Conservation (phyloP, 2,888 invertebrate species). For the Branchellion lobata region DNA sequence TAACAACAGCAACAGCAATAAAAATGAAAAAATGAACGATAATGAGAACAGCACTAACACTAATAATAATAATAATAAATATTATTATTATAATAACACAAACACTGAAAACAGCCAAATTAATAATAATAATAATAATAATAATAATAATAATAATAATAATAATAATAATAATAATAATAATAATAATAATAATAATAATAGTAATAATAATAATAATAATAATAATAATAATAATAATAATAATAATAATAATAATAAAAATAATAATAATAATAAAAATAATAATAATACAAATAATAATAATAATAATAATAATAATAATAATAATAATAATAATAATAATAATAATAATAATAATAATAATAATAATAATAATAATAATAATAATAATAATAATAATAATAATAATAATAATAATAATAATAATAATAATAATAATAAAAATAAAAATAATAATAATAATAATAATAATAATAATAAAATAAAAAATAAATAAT, state of each 20-base stretch:
- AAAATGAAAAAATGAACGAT: too few relatives aligned
- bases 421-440: conserved; percentile 2
- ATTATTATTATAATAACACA: too few relatives aligned
- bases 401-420: neutral
- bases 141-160: conserved; percentile 21
- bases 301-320: neutral
- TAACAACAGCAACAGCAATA: too few relatives aligned
- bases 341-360: conserved; percentile 6
- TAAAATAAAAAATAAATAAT: neutral
- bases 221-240: neutral
- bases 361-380: neutral
- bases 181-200: neutral
- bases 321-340: neutral
- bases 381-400: neutral
- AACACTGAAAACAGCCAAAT: too few relatives aligned
- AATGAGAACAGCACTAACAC: too few relatives aligned
- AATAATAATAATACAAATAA: neutral
- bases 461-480: neutral
- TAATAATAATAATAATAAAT: too few relatives aligned
- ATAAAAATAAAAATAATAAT: too few relatives aligned
- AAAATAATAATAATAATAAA: neutral
- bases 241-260: conserved; percentile 13
- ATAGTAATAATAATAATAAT: neutral
- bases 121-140: neutral
- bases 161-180: neutral